A percentile compares a stretch with the other conserved stretches of the same genome.
phyloP scores from a whole-genome alignment of 2,113 vertebrate genomes.

The Artemisiospiza belli region DNA sequence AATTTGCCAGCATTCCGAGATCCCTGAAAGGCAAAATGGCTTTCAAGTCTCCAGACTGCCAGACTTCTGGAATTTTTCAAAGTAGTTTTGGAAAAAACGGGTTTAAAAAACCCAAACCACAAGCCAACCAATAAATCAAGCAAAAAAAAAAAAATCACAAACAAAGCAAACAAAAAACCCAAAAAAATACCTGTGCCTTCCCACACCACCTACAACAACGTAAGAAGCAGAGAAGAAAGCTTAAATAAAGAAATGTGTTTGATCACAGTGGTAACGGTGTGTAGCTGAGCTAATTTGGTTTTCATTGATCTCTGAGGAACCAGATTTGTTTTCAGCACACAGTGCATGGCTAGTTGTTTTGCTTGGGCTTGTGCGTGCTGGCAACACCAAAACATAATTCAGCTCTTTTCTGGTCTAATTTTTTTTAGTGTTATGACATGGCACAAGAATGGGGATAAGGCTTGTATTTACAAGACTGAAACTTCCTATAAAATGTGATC shows the following conservation, averaged over 20 bases:
- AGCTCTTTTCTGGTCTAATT: neutral
- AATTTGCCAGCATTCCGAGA: neutral
- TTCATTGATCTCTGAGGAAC: neutral
- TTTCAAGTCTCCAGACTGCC: neutral
- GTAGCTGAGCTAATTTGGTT: neutral
- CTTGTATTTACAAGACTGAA: neutral
- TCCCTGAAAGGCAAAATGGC: neutral
- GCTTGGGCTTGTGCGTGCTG: neutral
- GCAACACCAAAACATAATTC: neutral
- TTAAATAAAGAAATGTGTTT: neutral
- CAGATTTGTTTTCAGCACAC: neutral
- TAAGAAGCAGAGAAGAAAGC: neutral
- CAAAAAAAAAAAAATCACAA: neutral
- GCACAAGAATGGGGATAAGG: neutral
- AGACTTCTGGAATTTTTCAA: neutral
- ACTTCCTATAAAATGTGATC: neutral
- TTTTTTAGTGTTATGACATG: neutral
- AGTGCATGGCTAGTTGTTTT: neutral
- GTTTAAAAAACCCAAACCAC: neutral
- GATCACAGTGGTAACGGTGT: neutral
- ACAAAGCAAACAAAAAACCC: neutral
- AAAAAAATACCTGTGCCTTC: neutral
- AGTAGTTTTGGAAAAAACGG: neutral
- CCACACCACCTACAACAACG: fast-evolving
- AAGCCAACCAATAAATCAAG: neutral